A percentile compares a stretch with the other conserved stretches of the same genome.
Evolutionary conservation across 2,113 vertebrate species (phyloP).

Genomic region (Tragulus kanchil): DNA sequence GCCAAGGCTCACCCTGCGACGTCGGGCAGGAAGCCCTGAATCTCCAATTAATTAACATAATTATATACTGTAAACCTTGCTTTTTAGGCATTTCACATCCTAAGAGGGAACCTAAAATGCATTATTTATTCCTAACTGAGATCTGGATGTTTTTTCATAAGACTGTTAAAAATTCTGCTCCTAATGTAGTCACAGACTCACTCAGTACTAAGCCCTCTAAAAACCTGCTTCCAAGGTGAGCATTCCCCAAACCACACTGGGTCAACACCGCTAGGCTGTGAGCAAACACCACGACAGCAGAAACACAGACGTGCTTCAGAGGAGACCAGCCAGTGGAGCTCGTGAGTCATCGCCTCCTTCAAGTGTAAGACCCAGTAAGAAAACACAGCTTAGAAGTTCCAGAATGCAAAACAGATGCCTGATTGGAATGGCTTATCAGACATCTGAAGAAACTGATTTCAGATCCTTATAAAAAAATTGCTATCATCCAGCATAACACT

Average conservation of each 20-base stretch:
- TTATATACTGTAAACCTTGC: constrained; percentile 80
- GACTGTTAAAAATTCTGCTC: background rate
- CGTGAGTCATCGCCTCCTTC: background rate
- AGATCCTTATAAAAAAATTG: background rate
- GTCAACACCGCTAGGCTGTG: rapidly evolving
- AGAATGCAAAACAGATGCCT: constrained; percentile 35
- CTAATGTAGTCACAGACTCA: background rate
- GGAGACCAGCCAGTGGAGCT: rapidly evolving
- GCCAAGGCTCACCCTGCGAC: no score
- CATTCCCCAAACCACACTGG: background rate
- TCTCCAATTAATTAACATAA: constrained; percentile 81
- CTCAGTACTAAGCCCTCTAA: background rate
- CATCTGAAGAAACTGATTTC: background rate
- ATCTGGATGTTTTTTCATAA: background rate
- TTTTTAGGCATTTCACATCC: constrained; percentile 79
- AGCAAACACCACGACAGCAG: background rate
- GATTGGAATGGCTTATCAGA: background rate
- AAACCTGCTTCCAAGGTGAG: background rate
- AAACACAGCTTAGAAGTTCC: background rate
- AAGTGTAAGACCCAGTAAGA: background rate
- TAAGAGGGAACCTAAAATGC: background rate
- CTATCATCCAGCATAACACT: background rate
- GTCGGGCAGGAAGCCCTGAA: no score
- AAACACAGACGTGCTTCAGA: background rate
- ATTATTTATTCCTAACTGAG: background rate